These are phyloP conservation scores for Punctoribates punctum DNA, from an alignment of 2,888 invertebrate species.

Conservation along the genomic window DNA sequence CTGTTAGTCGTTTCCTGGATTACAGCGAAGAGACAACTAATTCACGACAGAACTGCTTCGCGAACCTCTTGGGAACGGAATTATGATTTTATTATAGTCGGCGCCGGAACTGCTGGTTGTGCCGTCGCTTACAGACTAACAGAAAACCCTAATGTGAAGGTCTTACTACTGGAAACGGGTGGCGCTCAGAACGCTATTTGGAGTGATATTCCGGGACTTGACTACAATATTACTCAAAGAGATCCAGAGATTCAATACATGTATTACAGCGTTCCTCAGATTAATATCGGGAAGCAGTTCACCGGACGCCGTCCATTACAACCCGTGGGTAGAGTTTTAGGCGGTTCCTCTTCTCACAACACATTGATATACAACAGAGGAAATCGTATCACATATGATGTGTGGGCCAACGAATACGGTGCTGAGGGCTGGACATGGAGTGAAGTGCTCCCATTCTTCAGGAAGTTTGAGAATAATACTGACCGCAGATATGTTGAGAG, in stretches of 20 bases:
- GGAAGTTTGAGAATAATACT: neutral
- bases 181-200: neutral
- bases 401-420: neutral
- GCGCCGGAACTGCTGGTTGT: neutral
- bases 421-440: neutral
- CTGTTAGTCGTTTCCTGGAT: neutral
- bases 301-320: neutral
- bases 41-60: neutral
- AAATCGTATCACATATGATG: neutral
- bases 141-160: neutral
- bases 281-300: neutral
- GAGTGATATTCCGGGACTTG: neutral
- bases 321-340: neutral
- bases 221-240: neutral
- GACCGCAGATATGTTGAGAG: too few relatives aligned
- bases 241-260: neutral
- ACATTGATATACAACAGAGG: neutral
- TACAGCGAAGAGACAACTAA: neutral
- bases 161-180: neutral
- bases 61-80: neutral
- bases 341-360: neutral
- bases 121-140: neutral
- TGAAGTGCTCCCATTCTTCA: neutral
- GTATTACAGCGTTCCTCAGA: neutral
- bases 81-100: neutral